Evolutionary conservation across 2,113 vertebrate genomes (phyloP).

Genomic region (Rhipidura dahli): DNA sequence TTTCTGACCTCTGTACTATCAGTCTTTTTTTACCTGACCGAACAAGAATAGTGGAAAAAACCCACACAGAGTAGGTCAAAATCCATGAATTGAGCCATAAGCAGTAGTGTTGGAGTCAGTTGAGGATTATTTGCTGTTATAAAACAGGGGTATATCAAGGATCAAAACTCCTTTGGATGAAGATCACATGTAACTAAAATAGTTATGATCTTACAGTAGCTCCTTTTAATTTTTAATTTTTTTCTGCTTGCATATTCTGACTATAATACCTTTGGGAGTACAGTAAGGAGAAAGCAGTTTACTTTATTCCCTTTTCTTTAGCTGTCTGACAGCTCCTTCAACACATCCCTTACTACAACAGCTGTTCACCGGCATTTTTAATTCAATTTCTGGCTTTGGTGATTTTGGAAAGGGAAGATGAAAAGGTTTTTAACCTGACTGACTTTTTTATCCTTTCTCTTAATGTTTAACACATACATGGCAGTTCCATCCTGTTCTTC

Average conservation of each 20-base stretch:
- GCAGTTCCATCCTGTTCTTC: not conserved
- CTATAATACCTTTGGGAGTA: not conserved
- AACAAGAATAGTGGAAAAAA: not conserved
- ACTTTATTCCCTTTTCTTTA: not conserved
- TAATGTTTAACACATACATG: not conserved
- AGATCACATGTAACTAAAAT: slow-evolving; percentile 37
- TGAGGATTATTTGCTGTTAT: slow-evolving; percentile 34
- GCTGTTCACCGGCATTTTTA: not conserved
- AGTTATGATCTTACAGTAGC: slow-evolving; percentile 20
- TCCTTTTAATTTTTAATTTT: slow-evolving; percentile 41
- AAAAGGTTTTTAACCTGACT: not conserved
- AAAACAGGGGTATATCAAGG: slow-evolving; percentile 1
- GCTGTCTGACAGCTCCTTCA: slow-evolving; percentile 1
- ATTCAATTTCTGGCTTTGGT: not conserved
- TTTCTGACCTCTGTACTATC: not conserved
- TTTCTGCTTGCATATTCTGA: slow-evolving; percentile 10
- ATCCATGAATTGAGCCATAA: not conserved
- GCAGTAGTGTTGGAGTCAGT: not conserved
- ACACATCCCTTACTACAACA: not conserved
- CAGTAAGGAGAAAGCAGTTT: not conserved
- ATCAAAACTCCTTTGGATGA: slow-evolving; percentile 14
- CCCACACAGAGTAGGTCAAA: not conserved
- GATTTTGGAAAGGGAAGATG: not conserved
- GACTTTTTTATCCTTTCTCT: not conserved
- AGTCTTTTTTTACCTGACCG: not conserved